A percentile compares a stretch with the other conserved stretches of the same genome.
Conservation (phyloP, 1,140 invertebrate species). For the Diabrotica virgifera region DNA sequence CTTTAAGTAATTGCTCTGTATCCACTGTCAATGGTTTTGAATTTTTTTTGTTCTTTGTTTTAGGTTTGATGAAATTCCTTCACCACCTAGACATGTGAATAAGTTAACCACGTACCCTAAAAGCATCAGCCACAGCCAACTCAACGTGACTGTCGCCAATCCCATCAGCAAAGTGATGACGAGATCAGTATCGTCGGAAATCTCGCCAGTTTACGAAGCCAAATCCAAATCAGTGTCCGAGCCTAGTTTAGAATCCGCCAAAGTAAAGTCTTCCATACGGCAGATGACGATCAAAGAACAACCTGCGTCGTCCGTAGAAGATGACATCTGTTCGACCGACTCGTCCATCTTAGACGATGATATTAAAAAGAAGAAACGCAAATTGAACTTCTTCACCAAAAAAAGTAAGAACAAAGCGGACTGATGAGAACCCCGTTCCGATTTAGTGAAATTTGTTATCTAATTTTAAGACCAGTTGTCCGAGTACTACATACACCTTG, state of each 20-base stretch:
- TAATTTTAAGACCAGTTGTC: not conserved
- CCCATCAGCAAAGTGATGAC: constrained; percentile 23
- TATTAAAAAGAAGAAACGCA: constrained; percentile 47
- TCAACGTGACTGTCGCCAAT: constrained; percentile 18
- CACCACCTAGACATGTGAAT: not conserved
- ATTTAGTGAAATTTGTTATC: constrained; percentile 10
- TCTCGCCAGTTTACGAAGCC: constrained; percentile 37
- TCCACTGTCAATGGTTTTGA: not conserved
- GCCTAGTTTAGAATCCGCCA: constrained; percentile 46
- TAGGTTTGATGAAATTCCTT: constrained; percentile 1
- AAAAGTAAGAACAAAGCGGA: constrained; percentile 35
- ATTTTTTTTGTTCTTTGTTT: constrained; percentile 8
- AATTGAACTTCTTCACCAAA: constrained; percentile 47
- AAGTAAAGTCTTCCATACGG: constrained; percentile 22
- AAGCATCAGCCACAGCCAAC: constrained; percentile 29
- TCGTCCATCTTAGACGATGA: constrained; percentile 46
- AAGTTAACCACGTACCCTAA: constrained; percentile 18
- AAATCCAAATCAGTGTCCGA: constrained; percentile 50
- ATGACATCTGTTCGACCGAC: constrained; percentile 48
- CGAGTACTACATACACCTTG: too few species aligned
- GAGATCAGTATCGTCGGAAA: constrained; percentile 41
- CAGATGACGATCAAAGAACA: constrained; percentile 39
- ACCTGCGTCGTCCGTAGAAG: constrained; percentile 34
- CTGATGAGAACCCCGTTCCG: constrained; percentile 6
- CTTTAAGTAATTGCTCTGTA: too few species aligned